A percentile compares a stretch with the other conserved stretches of the same genome.
Conservation (phyloP, 2,888 invertebrate species). For the Nephrotoma guestfalica region DNA sequence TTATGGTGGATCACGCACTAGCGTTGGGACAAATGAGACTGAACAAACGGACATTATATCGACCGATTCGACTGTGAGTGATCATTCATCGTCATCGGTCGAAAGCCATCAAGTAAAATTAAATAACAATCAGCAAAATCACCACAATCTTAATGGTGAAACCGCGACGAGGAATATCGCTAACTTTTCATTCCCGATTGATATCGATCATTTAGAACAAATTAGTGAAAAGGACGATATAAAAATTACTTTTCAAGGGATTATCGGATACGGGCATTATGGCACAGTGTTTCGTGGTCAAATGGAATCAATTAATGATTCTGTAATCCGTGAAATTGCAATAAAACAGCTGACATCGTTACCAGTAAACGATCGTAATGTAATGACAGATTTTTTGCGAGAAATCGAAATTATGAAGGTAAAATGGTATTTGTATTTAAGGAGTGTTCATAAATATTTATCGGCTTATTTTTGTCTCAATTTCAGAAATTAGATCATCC, state of each 20-base stretch:
- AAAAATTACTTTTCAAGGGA: constrained; percentile 23
- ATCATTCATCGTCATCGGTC: neutral
- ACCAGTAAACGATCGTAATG: constrained; percentile 30
- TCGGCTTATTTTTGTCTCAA: constrained; percentile 3
- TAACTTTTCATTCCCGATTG: neutral
- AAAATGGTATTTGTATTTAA: constrained; percentile 10
- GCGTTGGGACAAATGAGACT: neutral
- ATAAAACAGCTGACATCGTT: constrained; percentile 49
- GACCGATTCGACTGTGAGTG: constrained; percentile 5
- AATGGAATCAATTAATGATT: constrained; percentile 40
- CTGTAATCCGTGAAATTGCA: constrained; percentile 43
- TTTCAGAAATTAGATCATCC: constrained; percentile 61
- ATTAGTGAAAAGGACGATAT: constrained; percentile 15
- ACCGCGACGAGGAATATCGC: no score
- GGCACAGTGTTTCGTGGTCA: constrained; percentile 72
- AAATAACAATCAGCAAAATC: neutral
- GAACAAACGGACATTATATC: constrained; percentile 5
- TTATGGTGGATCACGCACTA: neutral
- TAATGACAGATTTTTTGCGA: constrained; percentile 58
- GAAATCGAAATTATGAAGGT: constrained; percentile 85
- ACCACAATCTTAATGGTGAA: neutral
- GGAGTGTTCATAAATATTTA: neutral
- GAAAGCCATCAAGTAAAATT: neutral
- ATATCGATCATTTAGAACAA: neutral
- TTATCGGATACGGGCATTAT: constrained; percentile 57